Conservation (phyloP, 2,888 invertebrate genomes). For the Phortica magna region DNA sequence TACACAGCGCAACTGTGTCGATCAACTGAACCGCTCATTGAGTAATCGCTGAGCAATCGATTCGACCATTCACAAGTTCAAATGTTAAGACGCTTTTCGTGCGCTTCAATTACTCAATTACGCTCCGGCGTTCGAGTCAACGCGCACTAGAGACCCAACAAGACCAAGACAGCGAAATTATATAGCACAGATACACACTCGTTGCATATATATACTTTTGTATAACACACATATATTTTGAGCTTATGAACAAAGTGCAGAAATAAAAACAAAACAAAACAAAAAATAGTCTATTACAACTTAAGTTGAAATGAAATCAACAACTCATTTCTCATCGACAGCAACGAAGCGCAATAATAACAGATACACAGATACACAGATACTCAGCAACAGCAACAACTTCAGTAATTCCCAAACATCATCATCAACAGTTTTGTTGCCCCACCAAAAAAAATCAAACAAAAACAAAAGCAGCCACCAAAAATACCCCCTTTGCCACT, state of each 20-base stretch:
- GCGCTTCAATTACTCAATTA: conserved; percentile 71
- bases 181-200: conserved; percentile 24
- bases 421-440: conserved; percentile 32
- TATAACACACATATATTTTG: neutral
- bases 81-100: conserved; percentile 72
- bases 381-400: conserved; percentile 43
- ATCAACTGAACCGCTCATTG: neutral
- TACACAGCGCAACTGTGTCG: neutral
- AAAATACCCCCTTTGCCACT: neutral
- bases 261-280: conserved; percentile 66
- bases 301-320: conserved; percentile 63
- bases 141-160: conserved; percentile 27
- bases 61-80: conserved; percentile 55
- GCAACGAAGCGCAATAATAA: conserved; percentile 9
- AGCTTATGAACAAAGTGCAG: conserved; percentile 47
- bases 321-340: conserved; percentile 72
- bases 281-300: conserved; percentile 60
- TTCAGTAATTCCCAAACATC: conserved; percentile 45
- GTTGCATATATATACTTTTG: neutral
- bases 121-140: conserved; percentile 41
- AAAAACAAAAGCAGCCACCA: neutral
- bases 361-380: neutral
- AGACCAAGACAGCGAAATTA: conserved; percentile 26
- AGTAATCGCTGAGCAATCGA: conserved; percentile 8
- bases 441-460: conserved; percentile 36